Evolutionary conservation across 2,797 vertebrate species (phyloP), one percentile per base, ranked within the genome.

Genomic region (Dicrostonyx torquatus): DNA sequence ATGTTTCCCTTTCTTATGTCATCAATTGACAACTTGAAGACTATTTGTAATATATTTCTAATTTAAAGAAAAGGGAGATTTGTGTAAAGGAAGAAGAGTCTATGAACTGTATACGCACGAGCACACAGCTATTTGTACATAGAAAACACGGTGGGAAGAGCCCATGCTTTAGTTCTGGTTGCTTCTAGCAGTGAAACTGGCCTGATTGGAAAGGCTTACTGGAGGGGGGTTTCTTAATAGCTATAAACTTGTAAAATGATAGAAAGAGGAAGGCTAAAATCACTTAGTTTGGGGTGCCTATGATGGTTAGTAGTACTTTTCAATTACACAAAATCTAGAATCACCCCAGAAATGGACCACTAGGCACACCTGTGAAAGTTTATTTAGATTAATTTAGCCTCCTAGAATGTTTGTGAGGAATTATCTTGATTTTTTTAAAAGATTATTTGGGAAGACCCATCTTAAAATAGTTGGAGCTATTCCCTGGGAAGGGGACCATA

Each of bases 21-120:
- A 48, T 34, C 64, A 85, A 20, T 0, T 55, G 62, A 76, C 76
- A 60, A 75, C 22, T 53, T 53, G 64, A 86, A 91, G 40, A 8
- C 84, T 48, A 31, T 64, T 53, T n/a, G 22, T 48, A n/a, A 55
- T 20, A n/a, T 22, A 90, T 31, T 72, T 20, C 29, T 68, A 91
- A 76, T 26, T 64, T 85, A 58, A 75, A 94, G 83, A 92, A 95
- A 83, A 89, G 15, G 43, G 13, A 86, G 79, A 78, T 77, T 87
- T 92, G 6, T 43, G n/a, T 62, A 31, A 70, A 37, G 83, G 66
- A 88, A 58, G 48, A 90, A 55, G 48, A 68, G 9, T 34, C 45
- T 87, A 7, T 77, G 18, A 80, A 4, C 3, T 79, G 22, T 45
- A 73, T 53, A 78, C 58, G 84, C 18, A 60, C 0, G 86, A 18